Evolutionary conservation across 2,797 vertebrate genomes (phyloP), one percentile per base, ranked within the genome.

Genomic region (Prunella strophiata): DNA sequence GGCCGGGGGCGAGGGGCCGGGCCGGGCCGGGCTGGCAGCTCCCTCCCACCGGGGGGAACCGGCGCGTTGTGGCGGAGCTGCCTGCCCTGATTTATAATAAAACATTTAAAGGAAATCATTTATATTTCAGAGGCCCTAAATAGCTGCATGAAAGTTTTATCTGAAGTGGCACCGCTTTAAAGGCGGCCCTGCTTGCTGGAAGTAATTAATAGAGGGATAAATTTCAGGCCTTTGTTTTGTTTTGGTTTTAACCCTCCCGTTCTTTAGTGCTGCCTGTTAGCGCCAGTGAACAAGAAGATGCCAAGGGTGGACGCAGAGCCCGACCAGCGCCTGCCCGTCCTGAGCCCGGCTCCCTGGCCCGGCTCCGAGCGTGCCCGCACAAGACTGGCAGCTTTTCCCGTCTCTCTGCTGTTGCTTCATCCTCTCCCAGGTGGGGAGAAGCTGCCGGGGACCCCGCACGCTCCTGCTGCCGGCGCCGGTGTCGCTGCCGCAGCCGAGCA

Each of bases 51-150:
- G 66, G 65, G 94, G 94, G 92, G 75, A 96, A 96, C 89, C 59
- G 51, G 93, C 67, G 36, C 95, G 89, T 89, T 94, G 96, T 93
- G 85, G 91, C 88, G 76, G 80, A 97, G 97, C 97, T 97, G 96
- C 96, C 82, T 92, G 97, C 96, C 93, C 97, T 98, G 98, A 98
- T 98, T 98, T 98, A 98, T 97, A 97, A 98, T 98, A 97, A 98
- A 98, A 98, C 96, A 98, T 98, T 98, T 98, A 98, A 97, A 98
- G 97, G 97, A 98, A 98, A 98, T 98, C 98, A 98, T 98, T 98
- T 98, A 98, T 98, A 98, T 98, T 98, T 98, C 98, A 98, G 96
- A 93, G 97, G 98, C 97, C 97, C 98, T 98, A 98, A 98, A 98
- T 94, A 98, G 98, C 98, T 90, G 97, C 98, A 98, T 98, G 98